Evolutionary conservation across 2,797 vertebrate species (phyloP).

Genomic region (Scomberomorus guttatus): DNA sequence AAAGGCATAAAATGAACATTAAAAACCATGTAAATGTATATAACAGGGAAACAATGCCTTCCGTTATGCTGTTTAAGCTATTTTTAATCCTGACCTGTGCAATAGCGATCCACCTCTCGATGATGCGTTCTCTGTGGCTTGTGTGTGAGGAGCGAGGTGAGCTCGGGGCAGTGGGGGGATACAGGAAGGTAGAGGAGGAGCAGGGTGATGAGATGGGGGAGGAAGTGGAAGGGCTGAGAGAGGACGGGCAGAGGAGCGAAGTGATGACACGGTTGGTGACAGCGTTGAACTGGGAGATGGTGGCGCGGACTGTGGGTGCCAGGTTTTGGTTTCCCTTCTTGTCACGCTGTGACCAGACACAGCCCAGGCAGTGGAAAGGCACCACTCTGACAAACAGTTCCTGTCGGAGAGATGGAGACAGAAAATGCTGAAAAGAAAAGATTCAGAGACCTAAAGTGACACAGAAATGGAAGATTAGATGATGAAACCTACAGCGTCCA

Average conservation of each 20-base stretch:
- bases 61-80: too few relatives aligned
- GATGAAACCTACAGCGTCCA: conserved; percentile 87
- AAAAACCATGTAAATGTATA: too few relatives aligned
- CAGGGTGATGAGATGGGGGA: conserved; percentile 60
- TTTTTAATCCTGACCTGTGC: conserved; percentile 85
- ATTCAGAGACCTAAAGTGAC: not conserved
- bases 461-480: not conserved
- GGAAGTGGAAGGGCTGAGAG: conserved; percentile 51
- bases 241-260: conserved; percentile 85
- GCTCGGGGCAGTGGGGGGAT: conserved; percentile 44
- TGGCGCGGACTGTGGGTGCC: conserved; percentile 89
- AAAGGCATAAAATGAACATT: too few relatives aligned
- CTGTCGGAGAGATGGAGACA: conserved; percentile 64
- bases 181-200: conserved; percentile 60
- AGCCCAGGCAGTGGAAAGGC: conserved; percentile 92
- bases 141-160: conserved; percentile 62
- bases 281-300: conserved; percentile 92
- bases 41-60: too few relatives aligned
- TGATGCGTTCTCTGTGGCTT: conserved; percentile 84
- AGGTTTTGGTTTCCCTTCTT: conserved; percentile 87
- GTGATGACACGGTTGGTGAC: conserved; percentile 91
- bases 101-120: conserved; percentile 91
- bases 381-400: conserved; percentile 88
- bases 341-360: conserved; percentile 93
- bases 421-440: too few relatives aligned